Percentiles rank a stretch among this genome's conserved stretches.
phyloP scores from a whole-genome alignment of 1,140 invertebrate species.

The Apis mellifera region DNA sequence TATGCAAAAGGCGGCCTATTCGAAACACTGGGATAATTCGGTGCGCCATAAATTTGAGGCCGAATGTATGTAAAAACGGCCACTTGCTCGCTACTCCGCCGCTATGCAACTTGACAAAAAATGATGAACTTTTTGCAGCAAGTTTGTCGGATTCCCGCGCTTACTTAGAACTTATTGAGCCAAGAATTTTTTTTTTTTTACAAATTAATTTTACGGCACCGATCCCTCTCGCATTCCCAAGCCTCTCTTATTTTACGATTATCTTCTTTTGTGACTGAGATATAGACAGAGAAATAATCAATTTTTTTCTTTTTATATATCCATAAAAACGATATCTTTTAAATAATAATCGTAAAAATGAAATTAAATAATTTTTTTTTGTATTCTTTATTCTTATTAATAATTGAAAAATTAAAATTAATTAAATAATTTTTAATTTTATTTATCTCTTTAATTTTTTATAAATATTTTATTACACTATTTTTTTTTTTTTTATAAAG shows the following conservation, averaged over 20 bases:
- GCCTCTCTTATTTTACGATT: slow-evolving; percentile 13
- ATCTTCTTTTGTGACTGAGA: too few species aligned
- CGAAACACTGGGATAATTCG: slow-evolving; percentile 39
- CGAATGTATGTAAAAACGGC: slow-evolving; percentile 35
- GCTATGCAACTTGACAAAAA: slow-evolving; percentile 59
- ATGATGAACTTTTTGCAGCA: slow-evolving; percentile 53
- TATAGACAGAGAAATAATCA: background rate
- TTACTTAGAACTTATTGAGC: slow-evolving; percentile 64
- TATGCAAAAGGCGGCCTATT: slow-evolving; percentile 28
- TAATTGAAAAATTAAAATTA: background rate
- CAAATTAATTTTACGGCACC: background rate
- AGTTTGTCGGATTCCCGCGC: slow-evolving; percentile 62
- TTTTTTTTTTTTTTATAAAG: too few species aligned
- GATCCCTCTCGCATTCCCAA: background rate
- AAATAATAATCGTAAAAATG: background rate
- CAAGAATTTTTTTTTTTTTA: slow-evolving; percentile 54
- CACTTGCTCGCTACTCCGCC: slow-evolving; percentile 53
- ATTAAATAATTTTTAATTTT: background rate
- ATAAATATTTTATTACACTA: background rate
- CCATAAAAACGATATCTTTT: background rate
- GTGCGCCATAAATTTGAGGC: slow-evolving; percentile 43
- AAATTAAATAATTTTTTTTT: background rate
- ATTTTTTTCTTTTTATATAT: background rate
- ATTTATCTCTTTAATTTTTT: background rate
- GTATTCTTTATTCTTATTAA: background rate